These are phyloP conservation scores for Brachyalestes nurse DNA, from an alignment of 2,797 vertebrate species.

Conservation along the genomic window DNA sequence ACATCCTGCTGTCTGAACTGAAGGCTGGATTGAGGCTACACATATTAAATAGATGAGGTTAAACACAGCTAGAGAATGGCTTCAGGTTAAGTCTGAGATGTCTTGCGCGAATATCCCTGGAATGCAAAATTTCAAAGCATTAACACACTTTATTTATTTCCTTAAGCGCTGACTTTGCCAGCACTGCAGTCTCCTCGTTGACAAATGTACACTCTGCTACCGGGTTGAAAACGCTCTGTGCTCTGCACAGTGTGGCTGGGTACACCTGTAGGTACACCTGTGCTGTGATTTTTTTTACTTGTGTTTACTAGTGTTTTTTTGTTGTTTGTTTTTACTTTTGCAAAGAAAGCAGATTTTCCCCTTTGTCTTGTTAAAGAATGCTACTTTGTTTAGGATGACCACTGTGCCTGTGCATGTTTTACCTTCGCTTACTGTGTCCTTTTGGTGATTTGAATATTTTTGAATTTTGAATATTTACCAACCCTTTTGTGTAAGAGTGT, in stretches of 20 bases:
- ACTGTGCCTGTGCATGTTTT: conserved; percentile 55
- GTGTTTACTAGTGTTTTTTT: background rate
- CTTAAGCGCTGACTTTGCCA: conserved; percentile 19
- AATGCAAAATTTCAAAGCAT: conserved; percentile 36
- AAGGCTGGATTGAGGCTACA: background rate
- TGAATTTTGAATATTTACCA: conserved; percentile 9
- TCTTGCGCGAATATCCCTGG: background rate
- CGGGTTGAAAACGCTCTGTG: conserved; percentile 50
- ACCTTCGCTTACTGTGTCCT: conserved; percentile 59
- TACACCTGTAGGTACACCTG: conserved; percentile 48
- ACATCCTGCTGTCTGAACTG: background rate
- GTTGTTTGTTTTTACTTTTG: background rate
- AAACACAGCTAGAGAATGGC: conserved; percentile 11
- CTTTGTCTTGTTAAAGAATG: conserved; percentile 52
- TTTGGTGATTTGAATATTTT: conserved; percentile 43
- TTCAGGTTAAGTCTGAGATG: conserved; percentile 9
- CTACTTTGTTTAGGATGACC: conserved; percentile 59
- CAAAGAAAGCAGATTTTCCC: background rate
- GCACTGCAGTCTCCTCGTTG: conserved; percentile 27
- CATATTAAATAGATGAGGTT: conserved; percentile 6
- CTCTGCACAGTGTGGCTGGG: conserved; percentile 41
- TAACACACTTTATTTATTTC: conserved; percentile 10
- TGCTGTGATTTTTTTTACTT: conserved; percentile 39
- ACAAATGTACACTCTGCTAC: conserved; percentile 45
- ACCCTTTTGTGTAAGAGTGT: background rate